phyloP scores from a whole-genome alignment of 2,797 vertebrate species.

The Aeoliscus strigatus region DNA sequence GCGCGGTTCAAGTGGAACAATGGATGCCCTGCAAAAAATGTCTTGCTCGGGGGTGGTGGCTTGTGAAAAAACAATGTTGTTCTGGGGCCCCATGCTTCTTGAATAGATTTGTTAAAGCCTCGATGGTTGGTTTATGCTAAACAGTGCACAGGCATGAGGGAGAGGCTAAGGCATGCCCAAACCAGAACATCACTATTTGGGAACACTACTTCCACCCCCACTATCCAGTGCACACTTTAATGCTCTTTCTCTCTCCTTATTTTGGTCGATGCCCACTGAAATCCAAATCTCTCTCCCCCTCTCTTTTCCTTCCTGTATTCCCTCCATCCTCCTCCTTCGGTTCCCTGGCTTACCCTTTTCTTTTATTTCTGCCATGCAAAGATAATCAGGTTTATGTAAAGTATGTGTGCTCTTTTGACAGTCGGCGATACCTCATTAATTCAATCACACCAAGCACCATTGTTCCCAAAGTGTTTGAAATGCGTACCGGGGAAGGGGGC shows the following conservation, averaged over 20 bases:
- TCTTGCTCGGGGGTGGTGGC: slow-evolving; percentile 78
- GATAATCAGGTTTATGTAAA: slow-evolving; percentile 99
- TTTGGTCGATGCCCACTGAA: slow-evolving; percentile 81
- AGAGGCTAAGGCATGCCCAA: slow-evolving; percentile 75
- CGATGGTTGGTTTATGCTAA: slow-evolving; percentile 88
- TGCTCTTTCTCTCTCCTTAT: slow-evolving; percentile 54
- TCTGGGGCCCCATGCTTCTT: slow-evolving; percentile 75
- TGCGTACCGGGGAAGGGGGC: slow-evolving; percentile 90
- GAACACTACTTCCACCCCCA: slow-evolving; percentile 47
- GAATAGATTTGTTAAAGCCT: slow-evolving; percentile 96
- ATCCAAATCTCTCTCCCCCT: slow-evolving; percentile 69
- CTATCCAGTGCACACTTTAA: slow-evolving; percentile 78
- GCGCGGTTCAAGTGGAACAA: slow-evolving; percentile 79
- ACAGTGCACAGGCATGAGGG: slow-evolving; percentile 78
- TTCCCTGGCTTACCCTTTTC: slow-evolving; percentile 73
- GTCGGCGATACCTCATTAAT: slow-evolving; percentile 99
- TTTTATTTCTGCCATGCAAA: slow-evolving; percentile 97
- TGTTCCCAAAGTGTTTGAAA: slow-evolving; percentile 99
- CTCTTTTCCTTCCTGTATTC: slow-evolving; percentile 51
- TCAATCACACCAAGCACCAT: slow-evolving; percentile 98
- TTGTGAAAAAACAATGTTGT: slow-evolving; percentile 83
- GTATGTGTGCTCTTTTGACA: slow-evolving; percentile 99
- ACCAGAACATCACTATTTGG: slow-evolving; percentile 80
- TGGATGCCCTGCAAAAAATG: slow-evolving; percentile 67
- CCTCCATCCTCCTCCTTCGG: slow-evolving; percentile 62